Base-by-base conservation (phyloP, 2,888 invertebrate genomes). In the Candidula unifasciata region DNA sequence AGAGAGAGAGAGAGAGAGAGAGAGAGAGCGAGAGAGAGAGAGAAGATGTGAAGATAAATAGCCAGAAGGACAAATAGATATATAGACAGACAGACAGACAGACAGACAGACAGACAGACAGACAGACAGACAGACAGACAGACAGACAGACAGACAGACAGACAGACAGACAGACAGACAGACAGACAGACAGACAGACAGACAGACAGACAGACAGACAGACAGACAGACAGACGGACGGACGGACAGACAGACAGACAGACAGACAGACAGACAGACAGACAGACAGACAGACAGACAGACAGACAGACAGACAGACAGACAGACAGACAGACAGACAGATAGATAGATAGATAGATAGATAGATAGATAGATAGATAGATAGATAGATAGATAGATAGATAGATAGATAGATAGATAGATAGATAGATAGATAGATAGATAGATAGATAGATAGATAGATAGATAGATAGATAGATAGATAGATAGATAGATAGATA, bases 71-170 rank as follows among this genome's bases (percentile, higher is more conserved):
- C 35, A 37, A 73, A 3, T 18, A 35, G n/a, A n/a, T n/a, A n/a
- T n/a, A 52, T 10, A 80, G 52, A 8, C 21, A 52, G 73, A 27
- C 27, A 66, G 66, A 27, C 27, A 66, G 27, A 27, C 27, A 66
- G 66, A 27, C 27, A 66, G 66, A 27, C 16, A 74, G 74, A 52
- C 16, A 74, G 74, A 52, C 16, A 74, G 74, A 74, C 16, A 74
- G 74, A n/a, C 16, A 74, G 74, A 52, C 27, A 74, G 74, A 52
- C 16, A 44, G 44, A 52, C 16, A 74, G 52, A 52, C 27, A 44
- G 44, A 44, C 44, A 44, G 44, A 44, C 1, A 44, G 44, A 44
- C 8, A 1, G 8, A 44, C 8, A 44, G 44, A 44, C 8, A 44
- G 44, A 44, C 0, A 44, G 44, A 44, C 5, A 44, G 44, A 44